Evolutionary conservation across 2,888 invertebrate genomes (phyloP).

Genomic region (Drosophila tripunctata): DNA sequence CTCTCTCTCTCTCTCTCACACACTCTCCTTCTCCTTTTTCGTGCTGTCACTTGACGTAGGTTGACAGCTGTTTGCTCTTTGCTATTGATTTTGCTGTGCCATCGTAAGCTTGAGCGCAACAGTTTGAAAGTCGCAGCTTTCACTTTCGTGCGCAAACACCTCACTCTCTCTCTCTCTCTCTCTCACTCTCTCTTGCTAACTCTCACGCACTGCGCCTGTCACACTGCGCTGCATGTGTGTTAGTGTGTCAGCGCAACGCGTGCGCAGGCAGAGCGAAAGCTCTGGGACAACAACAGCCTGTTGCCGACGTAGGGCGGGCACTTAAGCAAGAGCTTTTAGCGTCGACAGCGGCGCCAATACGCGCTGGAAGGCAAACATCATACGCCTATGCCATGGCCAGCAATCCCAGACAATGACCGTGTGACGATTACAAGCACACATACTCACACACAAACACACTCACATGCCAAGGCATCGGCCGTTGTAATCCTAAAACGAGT

Average conservation of each 20-base stretch:
- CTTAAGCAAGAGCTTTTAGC: constrained; percentile 34
- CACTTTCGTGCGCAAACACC: constrained; percentile 65
- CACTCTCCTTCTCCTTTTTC: background rate
- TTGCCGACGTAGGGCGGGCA: constrained; percentile 54
- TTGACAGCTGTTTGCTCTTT: constrained; percentile 78
- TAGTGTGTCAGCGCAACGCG: constrained; percentile 70
- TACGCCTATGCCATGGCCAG: constrained; percentile 7
- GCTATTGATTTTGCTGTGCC: constrained; percentile 72
- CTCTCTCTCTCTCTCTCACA: no score
- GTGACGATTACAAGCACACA: background rate
- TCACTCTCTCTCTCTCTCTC: no score
- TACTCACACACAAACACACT: background rate
- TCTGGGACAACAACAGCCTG: constrained; percentile 56
- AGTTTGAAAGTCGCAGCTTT: constrained; percentile 79
- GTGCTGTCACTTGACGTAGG: constrained; percentile 68
- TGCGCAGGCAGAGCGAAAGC: constrained; percentile 53
- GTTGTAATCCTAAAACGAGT: constrained; percentile 18
- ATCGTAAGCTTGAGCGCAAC: constrained; percentile 58
- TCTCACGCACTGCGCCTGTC: constrained; percentile 47
- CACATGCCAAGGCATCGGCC: constrained; percentile 12
- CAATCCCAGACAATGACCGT: constrained; percentile 66
- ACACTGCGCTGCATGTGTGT: constrained; percentile 59
- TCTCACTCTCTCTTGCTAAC: no score
- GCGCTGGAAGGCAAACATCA: constrained; percentile 55
- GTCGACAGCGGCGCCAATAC: constrained; percentile 56